Conservation (phyloP, 2,888 invertebrate genomes). For the Epistrophe grossulariae region DNA sequence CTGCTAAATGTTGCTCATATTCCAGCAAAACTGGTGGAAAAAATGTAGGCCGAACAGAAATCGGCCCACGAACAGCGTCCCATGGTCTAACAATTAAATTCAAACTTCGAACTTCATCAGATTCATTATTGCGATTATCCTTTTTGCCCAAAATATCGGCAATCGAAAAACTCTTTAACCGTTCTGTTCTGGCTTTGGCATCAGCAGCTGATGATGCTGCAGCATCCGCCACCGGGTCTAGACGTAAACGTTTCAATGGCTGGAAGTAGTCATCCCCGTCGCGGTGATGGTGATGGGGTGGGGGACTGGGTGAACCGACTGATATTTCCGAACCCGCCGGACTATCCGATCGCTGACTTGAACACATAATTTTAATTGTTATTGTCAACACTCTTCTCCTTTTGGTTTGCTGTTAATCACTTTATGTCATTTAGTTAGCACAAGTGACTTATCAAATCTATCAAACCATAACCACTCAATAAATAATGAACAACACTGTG, state of each 20-base stretch:
- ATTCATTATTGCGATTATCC: slow-evolving; percentile 78
- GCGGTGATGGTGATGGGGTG: slow-evolving; percentile 77
- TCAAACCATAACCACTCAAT: slow-evolving; percentile 59
- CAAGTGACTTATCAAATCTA: slow-evolving; percentile 46
- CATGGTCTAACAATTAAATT: slow-evolving; percentile 91
- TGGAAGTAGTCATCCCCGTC: slow-evolving; percentile 86
- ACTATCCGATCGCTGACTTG: slow-evolving; percentile 80
- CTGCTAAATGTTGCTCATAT: slow-evolving; percentile 87
- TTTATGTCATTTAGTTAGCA: slow-evolving; percentile 55
- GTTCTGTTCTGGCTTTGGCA: slow-evolving; percentile 88
- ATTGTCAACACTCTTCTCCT: background rate
- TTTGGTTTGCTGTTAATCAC: slow-evolving; percentile 11
- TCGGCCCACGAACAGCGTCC: slow-evolving; percentile 88
- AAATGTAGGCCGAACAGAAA: slow-evolving; percentile 81
- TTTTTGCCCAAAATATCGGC: slow-evolving; percentile 93
- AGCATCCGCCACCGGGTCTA: slow-evolving; percentile 5
- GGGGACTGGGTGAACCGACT: slow-evolving; percentile 84
- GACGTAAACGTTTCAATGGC: slow-evolving; percentile 84
- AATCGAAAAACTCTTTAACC: slow-evolving; percentile 96
- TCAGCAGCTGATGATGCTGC: slow-evolving; percentile 46
- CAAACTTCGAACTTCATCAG: slow-evolving; percentile 50
- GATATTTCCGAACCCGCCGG: slow-evolving; percentile 84
- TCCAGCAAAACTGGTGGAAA: slow-evolving; percentile 86
- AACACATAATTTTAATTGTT: slow-evolving; percentile 79
- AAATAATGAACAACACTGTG: slow-evolving; percentile 25